Percentiles rank a stretch among this genome's conserved stretches.
These are phyloP conservation scores for Noturus placidus DNA, from an alignment of 2,113 vertebrate genomes.

Conservation along the genomic window DNA sequence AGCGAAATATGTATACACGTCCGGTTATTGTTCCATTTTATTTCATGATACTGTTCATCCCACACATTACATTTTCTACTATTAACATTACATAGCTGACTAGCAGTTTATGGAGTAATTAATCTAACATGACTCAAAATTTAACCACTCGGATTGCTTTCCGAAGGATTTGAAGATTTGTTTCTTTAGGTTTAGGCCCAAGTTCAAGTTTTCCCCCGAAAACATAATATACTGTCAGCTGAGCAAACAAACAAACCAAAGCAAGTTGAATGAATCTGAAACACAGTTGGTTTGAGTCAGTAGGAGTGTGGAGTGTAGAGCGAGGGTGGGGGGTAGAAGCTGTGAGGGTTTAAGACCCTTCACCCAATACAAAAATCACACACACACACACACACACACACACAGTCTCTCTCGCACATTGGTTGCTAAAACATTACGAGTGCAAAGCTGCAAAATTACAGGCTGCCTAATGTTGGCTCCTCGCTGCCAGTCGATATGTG, in stretches of 20 bases:
- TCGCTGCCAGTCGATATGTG: not conserved
- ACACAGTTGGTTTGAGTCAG: conserved; percentile 53
- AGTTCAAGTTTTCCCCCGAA: no score
- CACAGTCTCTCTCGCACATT: no score
- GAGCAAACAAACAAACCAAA: conserved; percentile 40
- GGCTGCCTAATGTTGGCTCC: not conserved
- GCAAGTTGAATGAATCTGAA: conserved; percentile 12
- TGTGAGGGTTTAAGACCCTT: not conserved
- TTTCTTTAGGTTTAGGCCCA: no score
- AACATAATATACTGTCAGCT: conserved; percentile 33
- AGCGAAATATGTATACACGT: not conserved
- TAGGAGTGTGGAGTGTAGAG: conserved; percentile 18
- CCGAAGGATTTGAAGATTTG: not conserved
- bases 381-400: not conserved
- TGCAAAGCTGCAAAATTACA: conserved; percentile 3
- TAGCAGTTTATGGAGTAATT: not conserved
- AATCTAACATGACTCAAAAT: not conserved
- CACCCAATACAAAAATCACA: not conserved
- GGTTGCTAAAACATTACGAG: not conserved
- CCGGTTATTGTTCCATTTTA: not conserved
- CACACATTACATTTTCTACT: not conserved
- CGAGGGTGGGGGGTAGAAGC: not conserved
- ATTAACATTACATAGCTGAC: not conserved
- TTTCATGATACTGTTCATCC: not conserved
- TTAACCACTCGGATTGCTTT: not conserved